These are phyloP conservation scores for Lamprotornis superbus DNA, from an alignment of 2,113 vertebrate genomes.

Conservation along the genomic window DNA sequence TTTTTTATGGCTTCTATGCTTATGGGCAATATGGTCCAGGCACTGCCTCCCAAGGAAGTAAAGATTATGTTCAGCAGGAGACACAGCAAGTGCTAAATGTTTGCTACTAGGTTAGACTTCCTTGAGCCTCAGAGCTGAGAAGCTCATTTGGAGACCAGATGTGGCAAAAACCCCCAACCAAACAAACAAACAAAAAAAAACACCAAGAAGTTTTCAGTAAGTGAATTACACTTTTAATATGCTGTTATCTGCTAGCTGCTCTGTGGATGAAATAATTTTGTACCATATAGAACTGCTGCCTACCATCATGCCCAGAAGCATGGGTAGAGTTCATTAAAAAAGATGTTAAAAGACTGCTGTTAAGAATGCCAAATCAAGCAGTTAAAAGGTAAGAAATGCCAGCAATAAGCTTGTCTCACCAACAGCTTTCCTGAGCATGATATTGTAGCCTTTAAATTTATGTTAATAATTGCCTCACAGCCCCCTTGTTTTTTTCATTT, in stretches of 20 bases:
- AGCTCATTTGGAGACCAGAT: background rate
- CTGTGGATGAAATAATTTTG: background rate
- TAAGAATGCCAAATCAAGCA: slow-evolving; percentile 14
- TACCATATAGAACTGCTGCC: background rate
- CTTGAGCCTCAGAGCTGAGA: background rate
- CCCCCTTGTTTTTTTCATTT: background rate
- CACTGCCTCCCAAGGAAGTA: background rate
- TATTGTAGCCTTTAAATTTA: background rate
- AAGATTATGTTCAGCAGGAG: background rate
- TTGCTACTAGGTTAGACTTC: background rate
- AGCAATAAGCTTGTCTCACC: background rate
- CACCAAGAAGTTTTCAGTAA: background rate
- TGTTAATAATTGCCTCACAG: background rate
- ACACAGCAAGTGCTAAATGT: background rate
- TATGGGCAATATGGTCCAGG: background rate
- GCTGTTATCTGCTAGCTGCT: background rate
- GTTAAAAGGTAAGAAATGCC: slow-evolving; percentile 22
- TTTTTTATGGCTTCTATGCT: background rate
- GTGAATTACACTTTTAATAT: slow-evolving; percentile 55
- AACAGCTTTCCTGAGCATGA: background rate
- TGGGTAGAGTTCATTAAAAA: slow-evolving; percentile 31
- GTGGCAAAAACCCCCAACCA: background rate
- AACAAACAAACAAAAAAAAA: background rate
- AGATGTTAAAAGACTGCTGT: background rate
- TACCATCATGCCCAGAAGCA: background rate